Conservation (phyloP, 2,797 vertebrate genomes). For the Nasua narica region DNA sequence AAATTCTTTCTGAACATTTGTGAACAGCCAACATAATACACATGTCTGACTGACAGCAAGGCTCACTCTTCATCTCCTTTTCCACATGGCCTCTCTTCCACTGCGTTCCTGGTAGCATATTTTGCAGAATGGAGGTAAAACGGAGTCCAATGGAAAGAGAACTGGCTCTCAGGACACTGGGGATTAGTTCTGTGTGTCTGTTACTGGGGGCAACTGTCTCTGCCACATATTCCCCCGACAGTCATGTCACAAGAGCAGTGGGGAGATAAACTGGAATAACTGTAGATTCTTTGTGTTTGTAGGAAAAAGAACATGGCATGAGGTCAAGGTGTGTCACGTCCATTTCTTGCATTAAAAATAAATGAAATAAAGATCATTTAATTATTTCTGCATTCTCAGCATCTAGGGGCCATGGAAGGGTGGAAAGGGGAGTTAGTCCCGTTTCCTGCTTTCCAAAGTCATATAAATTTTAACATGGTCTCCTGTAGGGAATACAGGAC, state of each 20-base stretch:
- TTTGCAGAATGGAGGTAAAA: background rate
- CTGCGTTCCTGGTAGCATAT: background rate
- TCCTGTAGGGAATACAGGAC: background rate
- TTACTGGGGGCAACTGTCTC: background rate
- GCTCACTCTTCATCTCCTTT: background rate
- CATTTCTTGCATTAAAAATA: background rate
- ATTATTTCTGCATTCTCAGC: background rate
- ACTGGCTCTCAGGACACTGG: accelerated
- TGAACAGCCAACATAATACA: background rate
- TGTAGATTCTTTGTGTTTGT: background rate
- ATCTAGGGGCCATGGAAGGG: background rate
- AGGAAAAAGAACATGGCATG: background rate
- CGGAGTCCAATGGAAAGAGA: background rate
- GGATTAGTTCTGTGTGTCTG: background rate
- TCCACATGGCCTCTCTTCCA: accelerated
- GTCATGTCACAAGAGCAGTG: background rate
- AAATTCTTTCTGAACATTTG: background rate
- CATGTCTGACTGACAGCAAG: background rate
- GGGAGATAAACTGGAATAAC: background rate
- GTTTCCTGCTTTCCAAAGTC: background rate
- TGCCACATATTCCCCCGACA: background rate
- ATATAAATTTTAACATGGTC: background rate
- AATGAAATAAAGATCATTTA: background rate
- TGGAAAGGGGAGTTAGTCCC: background rate
- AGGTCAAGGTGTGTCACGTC: background rate